Evolutionary conservation across 2,888 invertebrate species (phyloP).

Genomic region (Drosophila acutilabella): DNA sequence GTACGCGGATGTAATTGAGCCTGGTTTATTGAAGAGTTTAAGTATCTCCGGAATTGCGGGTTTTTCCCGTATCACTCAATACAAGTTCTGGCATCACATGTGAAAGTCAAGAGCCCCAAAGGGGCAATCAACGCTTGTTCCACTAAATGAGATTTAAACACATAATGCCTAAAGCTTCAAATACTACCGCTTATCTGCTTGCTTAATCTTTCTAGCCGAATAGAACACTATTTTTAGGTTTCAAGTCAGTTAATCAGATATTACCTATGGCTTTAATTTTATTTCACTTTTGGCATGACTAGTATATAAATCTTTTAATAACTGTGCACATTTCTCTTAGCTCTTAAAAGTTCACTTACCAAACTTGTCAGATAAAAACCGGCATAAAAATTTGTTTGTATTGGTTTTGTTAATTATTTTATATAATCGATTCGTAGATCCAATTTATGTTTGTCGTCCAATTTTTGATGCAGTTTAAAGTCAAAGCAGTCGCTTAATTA

Average conservation of each 20-base stretch:
- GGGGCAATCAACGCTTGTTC: constrained; percentile 37
- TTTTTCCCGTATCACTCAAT: constrained; percentile 44
- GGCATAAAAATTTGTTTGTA: constrained; percentile 60
- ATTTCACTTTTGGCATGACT: background rate
- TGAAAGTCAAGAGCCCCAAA: constrained; percentile 61
- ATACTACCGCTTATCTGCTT: constrained; percentile 3
- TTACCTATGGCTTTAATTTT: background rate
- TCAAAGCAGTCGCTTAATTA: constrained; percentile 39
- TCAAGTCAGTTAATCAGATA: background rate
- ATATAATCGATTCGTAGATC: constrained; percentile 41
- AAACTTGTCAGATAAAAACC: constrained; percentile 74
- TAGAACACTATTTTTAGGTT: background rate
- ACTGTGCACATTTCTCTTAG: background rate
- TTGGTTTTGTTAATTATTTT: constrained; percentile 9
- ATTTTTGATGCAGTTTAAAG: constrained; percentile 40
- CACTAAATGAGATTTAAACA: constrained; percentile 37
- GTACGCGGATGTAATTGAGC: constrained; percentile 63
- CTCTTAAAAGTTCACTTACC: constrained; percentile 59
- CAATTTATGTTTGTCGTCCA: constrained; percentile 45
- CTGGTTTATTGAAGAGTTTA: constrained; percentile 31
- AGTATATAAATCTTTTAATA: background rate
- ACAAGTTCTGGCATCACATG: constrained; percentile 56
- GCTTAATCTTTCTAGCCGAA: background rate
- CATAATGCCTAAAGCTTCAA: constrained; percentile 21
- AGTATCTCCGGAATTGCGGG: constrained; percentile 46